Conservation (phyloP, 2,888 invertebrate species). For the Gasteruption jaculator region DNA sequence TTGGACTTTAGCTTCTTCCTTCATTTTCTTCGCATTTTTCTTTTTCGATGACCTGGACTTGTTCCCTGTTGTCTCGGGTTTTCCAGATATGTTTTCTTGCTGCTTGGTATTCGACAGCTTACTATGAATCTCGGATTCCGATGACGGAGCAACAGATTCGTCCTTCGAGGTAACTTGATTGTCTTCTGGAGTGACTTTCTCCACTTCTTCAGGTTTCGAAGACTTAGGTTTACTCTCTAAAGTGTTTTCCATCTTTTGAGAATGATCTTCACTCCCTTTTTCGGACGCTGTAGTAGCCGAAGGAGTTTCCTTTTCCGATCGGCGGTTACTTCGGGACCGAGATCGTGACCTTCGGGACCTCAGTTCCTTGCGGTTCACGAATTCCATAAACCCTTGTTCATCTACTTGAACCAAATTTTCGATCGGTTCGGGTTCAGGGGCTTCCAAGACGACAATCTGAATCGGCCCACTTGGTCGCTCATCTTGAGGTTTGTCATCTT, state of each 20-base stretch:
- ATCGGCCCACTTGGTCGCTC: slow-evolving; percentile 27
- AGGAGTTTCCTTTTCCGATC: slow-evolving; percentile 14
- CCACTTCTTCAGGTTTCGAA: too few species aligned
- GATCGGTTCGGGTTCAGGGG: slow-evolving; percentile 35
- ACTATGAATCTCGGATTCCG: too few species aligned
- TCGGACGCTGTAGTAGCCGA: slow-evolving; percentile 2
- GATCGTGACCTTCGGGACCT: slow-evolving; percentile 48
- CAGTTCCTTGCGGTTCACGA: slow-evolving; percentile 51
- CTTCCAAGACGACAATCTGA: slow-evolving; percentile 38
- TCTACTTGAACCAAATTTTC: slow-evolving; percentile 43
- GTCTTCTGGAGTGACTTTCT: too few species aligned
- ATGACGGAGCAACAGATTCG: too few species aligned
- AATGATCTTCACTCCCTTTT: background rate
- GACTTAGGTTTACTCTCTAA: too few species aligned
- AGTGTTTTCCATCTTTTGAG: too few species aligned
- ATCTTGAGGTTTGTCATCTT: slow-evolving; percentile 3
- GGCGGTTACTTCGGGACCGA: slow-evolving; percentile 36
- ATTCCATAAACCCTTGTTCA: slow-evolving; percentile 54
- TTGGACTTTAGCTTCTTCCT: slow-evolving; percentile 13
- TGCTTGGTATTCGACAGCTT: too few species aligned
- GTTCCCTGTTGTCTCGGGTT: slow-evolving; percentile 10
- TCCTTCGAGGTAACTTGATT: too few species aligned
- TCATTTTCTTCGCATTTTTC: slow-evolving; percentile 18
- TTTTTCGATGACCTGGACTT: slow-evolving; percentile 25
- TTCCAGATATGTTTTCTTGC: slow-evolving; percentile 2